These are phyloP conservation scores for Aegotheles bennettii DNA, from an alignment of 2,113 vertebrate species.

Conservation along the genomic window DNA sequence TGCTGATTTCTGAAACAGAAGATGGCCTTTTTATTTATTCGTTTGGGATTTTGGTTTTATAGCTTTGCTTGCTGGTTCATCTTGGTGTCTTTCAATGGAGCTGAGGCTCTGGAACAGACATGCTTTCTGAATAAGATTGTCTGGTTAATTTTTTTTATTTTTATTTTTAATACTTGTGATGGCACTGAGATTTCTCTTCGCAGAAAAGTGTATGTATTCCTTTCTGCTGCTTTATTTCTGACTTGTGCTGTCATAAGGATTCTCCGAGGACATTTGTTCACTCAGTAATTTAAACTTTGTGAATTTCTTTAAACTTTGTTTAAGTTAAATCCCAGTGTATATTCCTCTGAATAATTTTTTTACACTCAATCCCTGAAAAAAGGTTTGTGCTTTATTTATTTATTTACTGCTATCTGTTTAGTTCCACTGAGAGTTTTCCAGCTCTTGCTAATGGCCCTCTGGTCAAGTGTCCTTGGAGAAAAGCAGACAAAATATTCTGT, in stretches of 20 bases:
- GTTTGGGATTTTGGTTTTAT: conserved; percentile 51
- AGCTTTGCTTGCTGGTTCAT: background rate
- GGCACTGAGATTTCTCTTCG: conserved; percentile 5
- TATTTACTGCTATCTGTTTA: background rate
- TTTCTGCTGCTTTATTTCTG: conserved; percentile 39
- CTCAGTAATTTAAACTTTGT: conserved; percentile 45
- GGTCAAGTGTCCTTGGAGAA: conserved; percentile 36
- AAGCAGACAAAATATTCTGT: conserved; percentile 11
- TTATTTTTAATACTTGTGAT: background rate
- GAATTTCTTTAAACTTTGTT: conserved; percentile 60
- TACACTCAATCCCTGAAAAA: background rate
- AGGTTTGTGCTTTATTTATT: background rate
- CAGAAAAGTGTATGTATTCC: background rate
- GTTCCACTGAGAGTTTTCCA: conserved; percentile 20
- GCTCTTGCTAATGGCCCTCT: conserved; percentile 13
- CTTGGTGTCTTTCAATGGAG: background rate
- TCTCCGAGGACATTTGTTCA: conserved; percentile 20
- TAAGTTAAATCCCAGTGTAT: conserved; percentile 29
- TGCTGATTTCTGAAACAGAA: conserved; percentile 61
- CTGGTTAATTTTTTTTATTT: background rate
- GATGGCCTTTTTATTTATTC: conserved; percentile 65
- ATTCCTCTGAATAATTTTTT: conserved; percentile 15
- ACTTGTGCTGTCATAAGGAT: conserved; percentile 20
- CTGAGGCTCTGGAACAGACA: background rate
- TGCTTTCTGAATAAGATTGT: background rate